These are phyloP conservation scores for Accipiter cooperii DNA, from an alignment of 2,113 vertebrate species.

Conservation along the genomic window DNA sequence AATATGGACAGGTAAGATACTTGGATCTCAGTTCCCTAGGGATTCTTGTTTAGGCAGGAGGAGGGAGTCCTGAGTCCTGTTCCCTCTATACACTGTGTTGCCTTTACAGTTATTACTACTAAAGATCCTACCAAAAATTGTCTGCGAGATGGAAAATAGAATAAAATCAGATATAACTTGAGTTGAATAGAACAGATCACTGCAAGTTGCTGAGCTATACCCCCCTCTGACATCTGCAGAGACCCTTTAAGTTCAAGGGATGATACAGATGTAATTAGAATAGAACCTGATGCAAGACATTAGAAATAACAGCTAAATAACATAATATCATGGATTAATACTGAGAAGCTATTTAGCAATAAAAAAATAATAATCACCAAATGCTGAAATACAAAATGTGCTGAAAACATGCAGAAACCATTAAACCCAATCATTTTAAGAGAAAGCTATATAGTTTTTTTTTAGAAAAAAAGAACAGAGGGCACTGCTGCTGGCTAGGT, in stretches of 20 bases:
- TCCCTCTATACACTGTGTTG: background rate
- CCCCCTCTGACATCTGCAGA: background rate
- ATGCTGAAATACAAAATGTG: background rate
- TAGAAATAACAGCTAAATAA: background rate
- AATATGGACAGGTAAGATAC: background rate
- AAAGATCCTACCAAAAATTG: background rate
- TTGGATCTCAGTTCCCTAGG: background rate
- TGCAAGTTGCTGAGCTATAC: background rate
- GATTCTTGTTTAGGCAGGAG: background rate
- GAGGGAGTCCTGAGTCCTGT: background rate
- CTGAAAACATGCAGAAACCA: background rate
- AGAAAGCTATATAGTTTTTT: background rate
- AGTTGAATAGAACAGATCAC: background rate
- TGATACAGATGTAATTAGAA: background rate
- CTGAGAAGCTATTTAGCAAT: background rate
- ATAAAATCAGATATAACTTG: background rate
- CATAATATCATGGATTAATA: background rate
- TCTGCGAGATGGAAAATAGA: background rate
- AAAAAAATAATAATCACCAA: background rate
- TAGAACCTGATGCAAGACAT: background rate
- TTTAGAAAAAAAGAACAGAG: background rate
- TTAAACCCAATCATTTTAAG: background rate
- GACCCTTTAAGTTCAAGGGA: background rate
- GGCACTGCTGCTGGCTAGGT: conserved; percentile 4
- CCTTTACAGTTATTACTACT: background rate